Evolutionary conservation across 2,797 vertebrate species (phyloP).

Genomic region (Prunella strophiata): DNA sequence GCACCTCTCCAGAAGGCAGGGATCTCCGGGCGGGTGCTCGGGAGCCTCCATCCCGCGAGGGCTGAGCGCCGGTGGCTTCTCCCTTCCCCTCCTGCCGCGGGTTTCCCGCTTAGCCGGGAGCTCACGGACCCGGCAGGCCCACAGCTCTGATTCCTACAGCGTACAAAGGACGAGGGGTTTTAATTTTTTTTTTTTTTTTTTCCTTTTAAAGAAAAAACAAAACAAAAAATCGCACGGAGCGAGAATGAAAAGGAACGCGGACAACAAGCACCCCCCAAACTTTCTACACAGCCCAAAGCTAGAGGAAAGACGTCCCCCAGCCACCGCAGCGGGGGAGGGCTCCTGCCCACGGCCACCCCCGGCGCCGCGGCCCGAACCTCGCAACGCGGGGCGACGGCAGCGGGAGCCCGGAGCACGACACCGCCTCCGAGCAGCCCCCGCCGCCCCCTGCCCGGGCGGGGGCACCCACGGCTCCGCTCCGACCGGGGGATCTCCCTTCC

Average conservation of each 20-base stretch:
- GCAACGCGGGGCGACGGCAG: background rate
- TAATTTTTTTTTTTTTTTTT: background rate
- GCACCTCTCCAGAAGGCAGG: background rate
- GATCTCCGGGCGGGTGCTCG: background rate
- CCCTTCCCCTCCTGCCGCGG: background rate
- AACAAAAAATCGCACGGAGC: background rate
- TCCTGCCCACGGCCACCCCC: background rate
- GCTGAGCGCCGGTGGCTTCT: background rate
- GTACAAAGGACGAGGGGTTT: background rate
- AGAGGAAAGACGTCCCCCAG: background rate
- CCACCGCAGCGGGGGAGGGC: background rate
- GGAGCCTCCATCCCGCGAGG: background rate
- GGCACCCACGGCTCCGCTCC: background rate
- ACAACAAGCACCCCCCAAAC: background rate
- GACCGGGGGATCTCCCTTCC: background rate
- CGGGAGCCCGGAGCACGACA: background rate
- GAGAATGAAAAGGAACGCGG: background rate
- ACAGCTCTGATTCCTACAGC: background rate
- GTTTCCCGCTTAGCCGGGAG: background rate
- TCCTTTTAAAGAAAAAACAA: background rate
- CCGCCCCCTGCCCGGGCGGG: background rate
- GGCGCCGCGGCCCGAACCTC: background rate
- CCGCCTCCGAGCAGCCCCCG: background rate
- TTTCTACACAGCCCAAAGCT: background rate
- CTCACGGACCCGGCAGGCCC: background rate